A percentile compares a stretch with the other conserved stretches of the same genome.
Evolutionary conservation across 2,113 vertebrate genomes (phyloP).

Genomic region (Turnix velox): DNA sequence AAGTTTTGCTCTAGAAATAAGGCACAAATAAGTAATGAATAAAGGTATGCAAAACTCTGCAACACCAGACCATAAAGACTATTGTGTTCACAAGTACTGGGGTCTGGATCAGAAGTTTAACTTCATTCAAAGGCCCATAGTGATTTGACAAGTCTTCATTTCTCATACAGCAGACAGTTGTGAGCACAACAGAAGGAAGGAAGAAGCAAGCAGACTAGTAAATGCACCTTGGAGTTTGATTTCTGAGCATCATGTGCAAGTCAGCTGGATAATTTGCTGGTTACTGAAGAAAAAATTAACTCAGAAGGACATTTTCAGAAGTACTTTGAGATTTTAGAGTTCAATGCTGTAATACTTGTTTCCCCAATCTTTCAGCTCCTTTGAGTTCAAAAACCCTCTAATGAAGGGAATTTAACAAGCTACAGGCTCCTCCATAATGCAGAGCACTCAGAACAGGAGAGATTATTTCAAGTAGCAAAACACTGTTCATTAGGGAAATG

Average conservation of each 20-base stretch:
- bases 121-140: constrained; percentile 70
- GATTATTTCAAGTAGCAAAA: constrained; percentile 49
- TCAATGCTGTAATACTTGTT: constrained; percentile 32
- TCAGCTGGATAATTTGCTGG: background rate
- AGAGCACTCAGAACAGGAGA: constrained; percentile 41
- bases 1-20: constrained; percentile 67
- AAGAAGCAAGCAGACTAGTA: background rate
- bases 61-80: constrained; percentile 30
- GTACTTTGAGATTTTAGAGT: constrained; percentile 14
- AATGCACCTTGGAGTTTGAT: background rate
- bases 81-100: constrained; percentile 64
- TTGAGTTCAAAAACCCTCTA: constrained; percentile 35
- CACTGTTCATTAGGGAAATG: constrained; percentile 34
- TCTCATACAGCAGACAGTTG: constrained; percentile 49
- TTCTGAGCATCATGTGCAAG: background rate
- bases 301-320: constrained; percentile 28
- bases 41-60: background rate
- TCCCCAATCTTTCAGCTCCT: constrained; percentile 28
- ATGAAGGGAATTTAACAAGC: constrained; percentile 51
- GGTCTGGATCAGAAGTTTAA: constrained; percentile 68
- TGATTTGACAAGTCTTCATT: constrained; percentile 80
- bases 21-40: background rate
- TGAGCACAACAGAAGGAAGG: background rate
- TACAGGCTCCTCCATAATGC: constrained; percentile 32
- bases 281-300: background rate